Evolutionary conservation across 2,888 invertebrate genomes (phyloP).

Genomic region (Yponomeuta sedellus): DNA sequence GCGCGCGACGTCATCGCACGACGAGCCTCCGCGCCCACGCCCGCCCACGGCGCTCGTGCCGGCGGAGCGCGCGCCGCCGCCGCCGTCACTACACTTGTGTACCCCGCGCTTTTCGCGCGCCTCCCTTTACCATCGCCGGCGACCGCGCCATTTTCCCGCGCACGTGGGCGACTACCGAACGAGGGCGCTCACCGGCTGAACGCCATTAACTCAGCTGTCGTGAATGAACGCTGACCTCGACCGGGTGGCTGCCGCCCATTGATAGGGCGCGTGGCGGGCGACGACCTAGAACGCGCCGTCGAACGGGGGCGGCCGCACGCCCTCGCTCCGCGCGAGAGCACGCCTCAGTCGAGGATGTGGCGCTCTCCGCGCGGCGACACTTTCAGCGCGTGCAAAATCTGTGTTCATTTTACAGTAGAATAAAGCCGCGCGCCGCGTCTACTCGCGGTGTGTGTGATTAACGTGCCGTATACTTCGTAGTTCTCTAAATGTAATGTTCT

Average conservation of each 20-base stretch:
- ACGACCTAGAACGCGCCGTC: conserved; percentile 59
- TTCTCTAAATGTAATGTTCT: conserved; percentile 60
- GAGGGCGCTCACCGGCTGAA: conserved; percentile 61
- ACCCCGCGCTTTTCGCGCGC: conserved; percentile 71
- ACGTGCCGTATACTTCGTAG: conserved; percentile 44
- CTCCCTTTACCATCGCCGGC: conserved; percentile 57
- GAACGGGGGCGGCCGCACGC: conserved; percentile 70
- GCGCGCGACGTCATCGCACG: conserved; percentile 39
- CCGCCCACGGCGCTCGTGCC: conserved; percentile 40
- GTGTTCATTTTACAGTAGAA: conserved; percentile 72
- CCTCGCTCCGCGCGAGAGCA: conserved; percentile 62
- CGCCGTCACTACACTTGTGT: conserved; percentile 61
- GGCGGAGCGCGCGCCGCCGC: conserved; percentile 29
- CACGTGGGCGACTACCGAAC: conserved; percentile 69
- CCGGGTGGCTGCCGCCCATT: conserved; percentile 66
- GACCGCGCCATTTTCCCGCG: conserved; percentile 73
- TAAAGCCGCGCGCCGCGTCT: conserved; percentile 29
- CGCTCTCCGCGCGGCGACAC: conserved; percentile 68
- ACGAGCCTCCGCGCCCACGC: conserved; percentile 68
- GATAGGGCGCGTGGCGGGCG: conserved; percentile 68
- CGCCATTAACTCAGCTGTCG: conserved; percentile 71
- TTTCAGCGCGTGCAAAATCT: conserved; percentile 58
- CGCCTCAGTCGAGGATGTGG: conserved; percentile 77
- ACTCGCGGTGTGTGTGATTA: conserved; percentile 47
- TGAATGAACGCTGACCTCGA: conserved; percentile 73